Base-by-base conservation (phyloP, 1,140 invertebrate genomes). In the Drepana arcuata region DNA sequence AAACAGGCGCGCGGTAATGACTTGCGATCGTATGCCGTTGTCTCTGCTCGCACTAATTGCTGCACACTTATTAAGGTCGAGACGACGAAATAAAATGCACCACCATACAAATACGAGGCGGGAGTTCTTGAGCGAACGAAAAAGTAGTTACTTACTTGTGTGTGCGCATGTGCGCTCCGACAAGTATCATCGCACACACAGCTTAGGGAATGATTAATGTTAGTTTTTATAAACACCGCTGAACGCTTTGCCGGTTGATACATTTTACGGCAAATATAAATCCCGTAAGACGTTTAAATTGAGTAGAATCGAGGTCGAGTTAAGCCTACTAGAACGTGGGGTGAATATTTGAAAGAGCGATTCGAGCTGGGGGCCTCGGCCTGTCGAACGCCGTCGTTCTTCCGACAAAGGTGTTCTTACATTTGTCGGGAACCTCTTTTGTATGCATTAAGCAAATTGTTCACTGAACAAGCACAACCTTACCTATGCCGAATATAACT, bases 371-470 rank as follows among this genome's bases (percentile, higher is more conserved):
- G 16, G 21, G 23, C 26, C 21, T 24, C 16, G 18, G 21, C 18
- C 26, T 16, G 32, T 34, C 16, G 16, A n/a, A n/a, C n/a, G 18
- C 38, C 15, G 15, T 28, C 29, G 21, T 43, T 43, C 34, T 37
- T 48, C 38, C 32, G 25, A 24, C 24, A 34, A 39, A 50, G 41
- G 38, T 43, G 46, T 38, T 45, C 41, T 18, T 23, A 34, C 42
- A 29, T 51, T 42, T 36, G 35, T 18, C 12, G 27, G 31, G 14
- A 16, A 16, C n/a, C n/a, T n/a, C 30, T 40, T 45, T 51, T 36
- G 48, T 51, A 45, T 39, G 39, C 42, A 45, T 51, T 42, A 28
- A 44, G 29, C n/a, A n/a, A n/a, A n/a, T n/a, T n/a, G n/a, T n/a
- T n/a, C n/a, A n/a, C n/a, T n/a, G n/a, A n/a, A n/a, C n/a, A n/a